phyloP scores from a whole-genome alignment of 2,113 vertebrate species.

The Zosterops japonicus region DNA sequence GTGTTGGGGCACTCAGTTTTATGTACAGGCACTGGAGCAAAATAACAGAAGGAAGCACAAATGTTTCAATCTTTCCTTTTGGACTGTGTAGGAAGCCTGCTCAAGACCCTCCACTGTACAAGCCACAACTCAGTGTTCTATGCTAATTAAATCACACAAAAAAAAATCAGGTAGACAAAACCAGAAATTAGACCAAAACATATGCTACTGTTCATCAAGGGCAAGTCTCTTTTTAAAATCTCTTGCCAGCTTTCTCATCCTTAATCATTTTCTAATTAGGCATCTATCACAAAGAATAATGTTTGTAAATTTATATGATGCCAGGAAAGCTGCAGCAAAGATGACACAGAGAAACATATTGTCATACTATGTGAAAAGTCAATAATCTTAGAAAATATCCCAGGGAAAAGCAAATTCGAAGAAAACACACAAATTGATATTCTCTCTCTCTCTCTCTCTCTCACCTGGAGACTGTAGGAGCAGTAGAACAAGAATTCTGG shows the following conservation, averaged over 20 bases:
- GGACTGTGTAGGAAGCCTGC: background rate
- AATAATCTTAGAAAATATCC: background rate
- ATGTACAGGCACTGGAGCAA: background rate
- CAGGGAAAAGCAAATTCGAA: background rate
- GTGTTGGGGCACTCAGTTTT: background rate
- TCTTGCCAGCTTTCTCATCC: background rate
- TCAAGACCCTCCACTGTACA: background rate
- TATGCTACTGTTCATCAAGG: background rate
- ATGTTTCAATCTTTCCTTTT: background rate
- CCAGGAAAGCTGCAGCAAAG: background rate
- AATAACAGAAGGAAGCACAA: background rate
- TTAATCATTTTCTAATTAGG: background rate
- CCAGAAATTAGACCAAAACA: background rate
- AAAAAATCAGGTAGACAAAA: background rate
- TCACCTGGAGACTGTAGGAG: background rate
- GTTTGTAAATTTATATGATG: background rate
- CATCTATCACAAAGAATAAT: background rate
- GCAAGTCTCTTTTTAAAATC: background rate
- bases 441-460: background rate
- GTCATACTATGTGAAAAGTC: background rate
- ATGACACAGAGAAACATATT: background rate
- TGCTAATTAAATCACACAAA: background rate
- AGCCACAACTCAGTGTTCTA: background rate
- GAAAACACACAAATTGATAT: background rate
- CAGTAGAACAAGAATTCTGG: background rate